Evolutionary conservation across 1,140 invertebrate genomes (phyloP), one percentile per base, ranked within the genome.

Genomic region (Aphidius gifuensis): DNA sequence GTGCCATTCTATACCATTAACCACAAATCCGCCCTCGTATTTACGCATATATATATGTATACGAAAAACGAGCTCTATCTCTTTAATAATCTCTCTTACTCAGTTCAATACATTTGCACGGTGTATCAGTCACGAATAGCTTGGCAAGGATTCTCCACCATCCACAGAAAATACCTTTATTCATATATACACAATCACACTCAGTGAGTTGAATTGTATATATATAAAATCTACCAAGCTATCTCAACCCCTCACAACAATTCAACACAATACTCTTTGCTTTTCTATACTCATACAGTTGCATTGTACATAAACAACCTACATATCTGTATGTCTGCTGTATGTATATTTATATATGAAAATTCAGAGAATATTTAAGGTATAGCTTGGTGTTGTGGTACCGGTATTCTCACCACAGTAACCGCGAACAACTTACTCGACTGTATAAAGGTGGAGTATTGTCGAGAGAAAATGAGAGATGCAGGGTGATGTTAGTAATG

Each of bases 381-480:
- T 64, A 74, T 72, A 5, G 23, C 68, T 67, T 58, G 62, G 53
- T 59, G 46, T 56, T 39, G 47, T 63, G 61, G 61, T 55, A 53
- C 50, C 44, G 65, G 60, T 65, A 56, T 71, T 72, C 72, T 66
- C 69, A 64, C 68, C 64, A 66, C 38, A 66, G 67, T 67, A 78
- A 75, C 76, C 76, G 67, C 73, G 69, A 74, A 80, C 78, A 76
- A 78, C 76, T 76, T 74, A 70, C 70, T 77, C 69, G 56, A 16
- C 39, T 61, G 60, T 21, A 49, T 48, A 40, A 11, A 54, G 40
- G 61, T 65, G 60, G 56, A 54, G 9, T 46, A 46, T 46, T 46
- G 44, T n/a, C n/a, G 6, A 4, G 4, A n/a, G 9, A 11, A 46
- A n/a, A 11, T 5, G 9, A 11, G 9, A n/a, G 9, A 46, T n/a